Percentiles rank a stretch among this genome's conserved stretches.
phyloP scores from a whole-genome alignment of 2,888 invertebrate genomes.

The Noctua comes region DNA sequence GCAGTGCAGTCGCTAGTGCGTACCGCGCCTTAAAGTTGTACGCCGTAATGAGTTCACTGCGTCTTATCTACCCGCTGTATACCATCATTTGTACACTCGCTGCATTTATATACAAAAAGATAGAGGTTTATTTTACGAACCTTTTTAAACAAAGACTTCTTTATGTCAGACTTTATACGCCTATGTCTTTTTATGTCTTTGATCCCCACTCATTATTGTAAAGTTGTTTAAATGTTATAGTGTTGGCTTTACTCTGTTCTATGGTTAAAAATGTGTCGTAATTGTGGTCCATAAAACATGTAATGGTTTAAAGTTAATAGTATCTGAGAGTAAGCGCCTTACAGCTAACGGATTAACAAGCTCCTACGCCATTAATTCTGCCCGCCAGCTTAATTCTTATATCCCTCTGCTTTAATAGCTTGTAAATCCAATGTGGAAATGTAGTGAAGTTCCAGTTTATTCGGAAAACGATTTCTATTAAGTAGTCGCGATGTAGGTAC shows the following conservation, averaged over 20 bases:
- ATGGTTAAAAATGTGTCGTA: conserved; percentile 40
- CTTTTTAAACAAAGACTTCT: conserved; percentile 52
- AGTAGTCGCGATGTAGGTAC: conserved; percentile 21
- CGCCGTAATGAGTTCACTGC: conserved; percentile 45
- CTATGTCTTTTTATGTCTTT: conserved; percentile 40
- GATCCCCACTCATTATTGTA: conserved; percentile 33
- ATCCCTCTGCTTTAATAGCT: conserved; percentile 58
- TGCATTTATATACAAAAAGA: conserved; percentile 37
- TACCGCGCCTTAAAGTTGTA: conserved; percentile 48
- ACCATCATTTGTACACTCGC: conserved; percentile 26
- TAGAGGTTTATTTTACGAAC: conserved; percentile 36
- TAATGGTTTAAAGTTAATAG: conserved; percentile 55
- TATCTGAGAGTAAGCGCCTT: conserved; percentile 66
- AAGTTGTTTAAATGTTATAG: conserved; percentile 46
- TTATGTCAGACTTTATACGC: conserved; percentile 43
- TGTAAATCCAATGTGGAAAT: conserved; percentile 52
- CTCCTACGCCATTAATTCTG: conserved; percentile 61
- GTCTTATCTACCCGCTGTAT: conserved; percentile 34
- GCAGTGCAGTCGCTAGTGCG: conserved; percentile 40
- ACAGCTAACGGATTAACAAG: conserved; percentile 64
- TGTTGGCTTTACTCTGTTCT: conserved; percentile 36
- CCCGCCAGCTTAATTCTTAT: conserved; percentile 60
- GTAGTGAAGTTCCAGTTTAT: conserved; percentile 33
- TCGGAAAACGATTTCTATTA: conserved; percentile 17
- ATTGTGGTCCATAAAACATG: conserved; percentile 48